Evolutionary conservation across 2,888 invertebrate species (phyloP).

Genomic region (Thereva nobilitata): DNA sequence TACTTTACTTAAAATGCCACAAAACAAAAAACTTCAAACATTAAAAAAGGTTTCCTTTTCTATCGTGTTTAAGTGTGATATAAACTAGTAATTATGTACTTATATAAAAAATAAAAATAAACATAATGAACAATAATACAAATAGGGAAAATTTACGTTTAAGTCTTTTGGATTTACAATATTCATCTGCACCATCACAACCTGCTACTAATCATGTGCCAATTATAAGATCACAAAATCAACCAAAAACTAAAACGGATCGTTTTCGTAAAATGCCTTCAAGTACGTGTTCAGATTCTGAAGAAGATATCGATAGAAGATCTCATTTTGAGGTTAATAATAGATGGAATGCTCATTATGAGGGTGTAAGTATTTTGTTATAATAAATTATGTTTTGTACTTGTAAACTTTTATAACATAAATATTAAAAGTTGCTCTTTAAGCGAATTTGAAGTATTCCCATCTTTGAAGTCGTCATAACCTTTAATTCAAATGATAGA

Average conservation of each 20-base stretch:
- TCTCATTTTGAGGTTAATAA: conserved; percentile 52
- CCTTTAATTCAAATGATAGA: too few relatives aligned
- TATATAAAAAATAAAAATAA: conserved; percentile 1
- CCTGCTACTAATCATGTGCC: conserved; percentile 19
- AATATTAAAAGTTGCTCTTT: neutral
- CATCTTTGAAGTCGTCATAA: too few relatives aligned
- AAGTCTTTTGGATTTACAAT: conserved; percentile 54
- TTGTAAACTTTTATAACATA: neutral
- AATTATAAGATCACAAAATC: conserved; percentile 18
- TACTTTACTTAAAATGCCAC: too few relatives aligned
- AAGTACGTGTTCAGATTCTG: conserved; percentile 57
- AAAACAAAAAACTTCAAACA: too few relatives aligned
- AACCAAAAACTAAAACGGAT: conserved; percentile 46
- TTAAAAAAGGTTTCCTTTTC: too few relatives aligned
- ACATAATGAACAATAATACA: conserved; percentile 48
- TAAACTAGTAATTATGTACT: neutral
- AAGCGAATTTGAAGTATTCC: too few relatives aligned
- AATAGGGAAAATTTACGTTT: conserved; percentile 57
- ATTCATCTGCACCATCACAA: conserved; percentile 48
- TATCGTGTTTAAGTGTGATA: neutral
- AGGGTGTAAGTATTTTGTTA: conserved; percentile 53
- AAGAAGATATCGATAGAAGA: conserved; percentile 55
- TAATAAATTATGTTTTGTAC: neutral
- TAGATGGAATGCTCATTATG: conserved; percentile 54
- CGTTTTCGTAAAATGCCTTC: conserved; percentile 57